A percentile compares a stretch with the other conserved stretches of the same genome.
phyloP scores from a whole-genome alignment of 2,888 invertebrate species.

The Masnerella sp. region DNA sequence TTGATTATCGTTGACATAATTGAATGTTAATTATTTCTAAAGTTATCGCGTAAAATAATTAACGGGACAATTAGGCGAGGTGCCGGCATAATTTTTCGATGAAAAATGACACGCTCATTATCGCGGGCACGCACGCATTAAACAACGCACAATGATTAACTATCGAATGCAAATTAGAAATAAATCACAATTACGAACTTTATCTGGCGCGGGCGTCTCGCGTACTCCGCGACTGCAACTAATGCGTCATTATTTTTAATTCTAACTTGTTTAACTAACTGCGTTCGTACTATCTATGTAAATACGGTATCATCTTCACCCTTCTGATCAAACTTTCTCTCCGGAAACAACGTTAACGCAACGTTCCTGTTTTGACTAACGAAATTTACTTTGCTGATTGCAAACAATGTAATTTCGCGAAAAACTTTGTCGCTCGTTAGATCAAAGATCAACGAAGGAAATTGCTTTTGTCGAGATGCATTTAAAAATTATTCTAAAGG shows the following conservation, averaged over 20 bases:
- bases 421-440: slow-evolving; percentile 27
- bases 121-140: slow-evolving; percentile 5
- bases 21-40: slow-evolving; percentile 4
- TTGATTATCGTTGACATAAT: not conserved
- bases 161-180: slow-evolving; percentile 31
- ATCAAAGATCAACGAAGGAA: not conserved
- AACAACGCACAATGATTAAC: slow-evolving; percentile 29
- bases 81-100: not conserved
- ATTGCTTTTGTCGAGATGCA: not conserved
- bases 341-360: slow-evolving; percentile 53
- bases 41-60: slow-evolving; percentile 1
- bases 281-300: slow-evolving; percentile 55
- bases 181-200: slow-evolving; percentile 53
- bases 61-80: not conserved
- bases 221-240: slow-evolving; percentile 24
- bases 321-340: slow-evolving; percentile 57
- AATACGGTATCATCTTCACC: slow-evolving; percentile 54
- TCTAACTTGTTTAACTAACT: slow-evolving; percentile 53
- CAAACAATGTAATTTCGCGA: slow-evolving; percentile 35
- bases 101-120: slow-evolving; percentile 22
- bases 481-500: not conserved
- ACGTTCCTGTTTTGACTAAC: slow-evolving; percentile 42
- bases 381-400: slow-evolving; percentile 44
- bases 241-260: slow-evolving; percentile 54
- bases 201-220: slow-evolving; percentile 23